Conservation (phyloP, 1,140 invertebrate genomes). For the Drosophila orosa region DNA sequence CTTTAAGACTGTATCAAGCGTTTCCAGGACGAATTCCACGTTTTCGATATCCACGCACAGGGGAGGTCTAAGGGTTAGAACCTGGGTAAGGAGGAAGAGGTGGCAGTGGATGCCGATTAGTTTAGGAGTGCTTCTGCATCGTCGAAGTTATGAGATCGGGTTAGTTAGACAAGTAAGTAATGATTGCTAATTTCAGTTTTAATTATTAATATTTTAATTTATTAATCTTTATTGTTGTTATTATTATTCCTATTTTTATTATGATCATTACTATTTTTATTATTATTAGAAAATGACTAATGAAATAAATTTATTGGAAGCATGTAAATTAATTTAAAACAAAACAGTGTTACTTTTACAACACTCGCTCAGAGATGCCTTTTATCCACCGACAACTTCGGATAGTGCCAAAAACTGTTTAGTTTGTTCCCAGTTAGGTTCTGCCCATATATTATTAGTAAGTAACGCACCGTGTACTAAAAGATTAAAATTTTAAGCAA, state of each 20-base stretch:
- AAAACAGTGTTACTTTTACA: background rate
- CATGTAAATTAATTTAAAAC: background rate
- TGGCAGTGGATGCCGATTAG: constrained; percentile 36
- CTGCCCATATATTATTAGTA: background rate
- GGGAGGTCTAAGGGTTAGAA: constrained; percentile 96
- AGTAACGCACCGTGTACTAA: background rate
- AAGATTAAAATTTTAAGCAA: background rate
- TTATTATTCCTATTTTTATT: background rate
- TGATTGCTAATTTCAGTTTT: background rate
- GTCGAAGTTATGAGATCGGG: background rate
- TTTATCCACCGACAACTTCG: background rate
- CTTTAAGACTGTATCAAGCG: constrained; percentile 85
- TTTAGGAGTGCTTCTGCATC: constrained; percentile 1
- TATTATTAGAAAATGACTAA: background rate
- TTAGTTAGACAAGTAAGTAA: background rate
- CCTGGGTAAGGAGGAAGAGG: constrained; percentile 85
- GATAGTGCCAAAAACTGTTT: background rate
- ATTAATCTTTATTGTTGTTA: no score
- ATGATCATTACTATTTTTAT: background rate
- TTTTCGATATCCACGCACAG: constrained; percentile 96
- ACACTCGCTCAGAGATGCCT: background rate
- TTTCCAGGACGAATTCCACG: constrained; percentile 90
- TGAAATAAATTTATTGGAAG: background rate
- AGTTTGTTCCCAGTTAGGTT: background rate
- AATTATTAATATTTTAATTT: background rate